These are phyloP conservation scores for Chionoecetes opilio DNA, from an alignment of 1,140 invertebrate genomes.

Conservation along the genomic window DNA sequence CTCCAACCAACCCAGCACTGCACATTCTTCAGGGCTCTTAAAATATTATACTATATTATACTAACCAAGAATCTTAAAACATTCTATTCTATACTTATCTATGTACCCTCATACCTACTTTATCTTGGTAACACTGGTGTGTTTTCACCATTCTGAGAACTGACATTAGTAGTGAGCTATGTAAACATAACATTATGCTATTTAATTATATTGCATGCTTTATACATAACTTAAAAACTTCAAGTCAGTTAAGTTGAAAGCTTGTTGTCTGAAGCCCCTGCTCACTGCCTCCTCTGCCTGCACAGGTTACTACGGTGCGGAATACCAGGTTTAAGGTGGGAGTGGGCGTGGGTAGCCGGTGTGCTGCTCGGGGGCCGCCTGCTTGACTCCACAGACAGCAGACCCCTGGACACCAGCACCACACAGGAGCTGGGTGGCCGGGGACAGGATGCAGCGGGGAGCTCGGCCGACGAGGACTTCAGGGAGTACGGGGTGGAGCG, in stretches of 20 bases:
- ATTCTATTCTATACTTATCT: not conserved
- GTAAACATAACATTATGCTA: not conserved
- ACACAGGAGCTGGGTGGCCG: constrained; percentile 65
- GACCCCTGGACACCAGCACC: constrained; percentile 76
- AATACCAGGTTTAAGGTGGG: constrained; percentile 93
- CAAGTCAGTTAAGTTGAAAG: not conserved
- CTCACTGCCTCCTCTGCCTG: not conserved
- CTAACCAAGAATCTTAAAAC: no score
- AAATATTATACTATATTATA: no score
- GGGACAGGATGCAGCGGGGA: constrained; percentile 64
- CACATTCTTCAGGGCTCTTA: no score
- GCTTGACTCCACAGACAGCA: constrained; percentile 78
- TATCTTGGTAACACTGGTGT: not conserved
- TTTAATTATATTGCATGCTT: not conserved
- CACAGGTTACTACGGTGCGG: constrained; percentile 94
- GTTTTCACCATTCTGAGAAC: not conserved
- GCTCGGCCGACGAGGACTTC: constrained; percentile 69
- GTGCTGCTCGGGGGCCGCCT: constrained; percentile 83
- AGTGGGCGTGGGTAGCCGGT: constrained; percentile 75
- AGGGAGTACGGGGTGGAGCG: constrained; percentile 76
- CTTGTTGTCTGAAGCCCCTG: not conserved
- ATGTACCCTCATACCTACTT: not conserved
- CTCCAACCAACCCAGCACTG: no score
- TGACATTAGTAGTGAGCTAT: not conserved
- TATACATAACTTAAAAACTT: not conserved